A percentile compares a stretch with the other conserved stretches of the same genome.
phyloP scores from a whole-genome alignment of 2,888 invertebrate species.

The Mystacides longicornis region DNA sequence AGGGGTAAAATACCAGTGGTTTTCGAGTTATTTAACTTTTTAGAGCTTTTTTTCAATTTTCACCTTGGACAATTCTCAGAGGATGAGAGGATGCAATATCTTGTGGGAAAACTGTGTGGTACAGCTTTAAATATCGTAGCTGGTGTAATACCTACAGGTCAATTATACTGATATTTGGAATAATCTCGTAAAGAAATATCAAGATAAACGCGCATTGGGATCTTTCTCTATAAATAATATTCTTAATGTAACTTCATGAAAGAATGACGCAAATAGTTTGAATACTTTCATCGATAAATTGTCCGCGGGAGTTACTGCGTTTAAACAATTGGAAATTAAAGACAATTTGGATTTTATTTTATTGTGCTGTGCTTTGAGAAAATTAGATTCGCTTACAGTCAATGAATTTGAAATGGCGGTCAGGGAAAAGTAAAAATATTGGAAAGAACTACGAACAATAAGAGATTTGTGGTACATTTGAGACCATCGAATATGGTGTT shows the following conservation, averaged over 20 bases:
- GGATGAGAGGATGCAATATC: constrained; percentile 3
- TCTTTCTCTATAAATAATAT: background rate
- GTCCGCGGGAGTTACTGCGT: background rate
- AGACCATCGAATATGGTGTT: no score
- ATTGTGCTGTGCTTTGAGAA: background rate
- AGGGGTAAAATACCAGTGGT: no score
- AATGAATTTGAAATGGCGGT: background rate
- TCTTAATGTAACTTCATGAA: background rate
- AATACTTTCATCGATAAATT: background rate
- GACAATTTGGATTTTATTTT: no score
- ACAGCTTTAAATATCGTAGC: background rate
- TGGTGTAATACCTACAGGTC: background rate
- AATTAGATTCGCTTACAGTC: background rate
- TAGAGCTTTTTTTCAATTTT: background rate
- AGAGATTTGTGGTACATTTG: no score
- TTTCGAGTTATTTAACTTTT: no score
- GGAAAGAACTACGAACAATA: no score
- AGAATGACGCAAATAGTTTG: background rate
- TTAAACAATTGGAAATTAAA: background rate
- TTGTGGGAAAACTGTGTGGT: background rate
- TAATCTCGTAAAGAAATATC: background rate
- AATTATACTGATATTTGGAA: background rate
- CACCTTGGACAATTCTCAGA: background rate
- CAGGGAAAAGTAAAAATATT: background rate
- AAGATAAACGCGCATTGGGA: background rate